Evolutionary conservation across 2,797 vertebrate species (phyloP), one percentile per base, ranked within the genome.

Genomic region (Falco novaeseelandiae): DNA sequence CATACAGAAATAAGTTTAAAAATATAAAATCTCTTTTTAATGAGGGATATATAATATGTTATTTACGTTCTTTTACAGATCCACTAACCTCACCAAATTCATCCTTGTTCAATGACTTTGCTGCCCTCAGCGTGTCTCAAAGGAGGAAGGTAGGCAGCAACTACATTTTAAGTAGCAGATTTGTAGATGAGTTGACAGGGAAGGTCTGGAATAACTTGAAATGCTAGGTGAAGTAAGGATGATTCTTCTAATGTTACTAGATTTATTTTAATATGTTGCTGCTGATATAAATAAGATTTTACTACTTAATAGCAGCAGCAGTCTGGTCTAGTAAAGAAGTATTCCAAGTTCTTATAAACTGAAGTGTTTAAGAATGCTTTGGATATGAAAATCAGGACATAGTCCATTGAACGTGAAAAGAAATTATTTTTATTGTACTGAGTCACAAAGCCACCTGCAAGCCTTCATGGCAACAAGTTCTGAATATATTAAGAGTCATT

Each of bases 41-140:
- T 55, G 44, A 44, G 38, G 93, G 40, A 4, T 63, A 7, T 57
- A 55, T 38, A 96, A 96, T 77, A n/a, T 83, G 12, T 62, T 55
- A 54, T 16, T 82, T 65, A 95, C 29, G 11, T 95, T 95, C 90
- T 78, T 94, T 97, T 98, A 61, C 97, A 99, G 99, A 99, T 99
- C 98, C 99, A 96, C 98, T 99, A 96, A 99, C 98, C 98, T 99
- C 99, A 93, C 99, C 99, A 89, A 99, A 99, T 96, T 99, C 99
- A 89, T 99, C 99, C 89, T 98, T 99, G 96, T 99, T 99, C 98
- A 99, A 99, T 98, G 99, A 99, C 98, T 99, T 99, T 98, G 99
- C 99, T 99, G 99, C 99, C 98, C 99, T 99, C 97, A 99, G 98
- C 77, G 98, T 99, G 97, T 99, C 99, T 95, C 99, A 99, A 97